A percentile compares a stretch with the other conserved stretches of the same genome.
Conservation (phyloP, 2,113 vertebrate species). For the Astatoreochromis straeleni region DNA sequence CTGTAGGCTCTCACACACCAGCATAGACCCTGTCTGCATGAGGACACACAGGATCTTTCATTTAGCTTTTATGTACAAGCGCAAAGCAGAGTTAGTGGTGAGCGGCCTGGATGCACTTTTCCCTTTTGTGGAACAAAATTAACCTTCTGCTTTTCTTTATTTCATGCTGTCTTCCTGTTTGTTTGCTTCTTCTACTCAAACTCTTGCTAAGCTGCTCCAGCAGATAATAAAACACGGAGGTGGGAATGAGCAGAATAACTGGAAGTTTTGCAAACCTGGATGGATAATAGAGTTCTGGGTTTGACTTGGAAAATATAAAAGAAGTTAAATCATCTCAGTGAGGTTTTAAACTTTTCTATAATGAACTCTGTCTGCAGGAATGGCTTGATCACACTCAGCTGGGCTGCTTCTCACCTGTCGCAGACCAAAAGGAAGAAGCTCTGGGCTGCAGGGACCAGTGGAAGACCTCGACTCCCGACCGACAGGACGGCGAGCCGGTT, state of each 20-base stretch:
- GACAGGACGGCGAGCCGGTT: not conserved
- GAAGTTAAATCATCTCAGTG: not conserved
- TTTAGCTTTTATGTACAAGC: not conserved
- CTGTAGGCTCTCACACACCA: not conserved
- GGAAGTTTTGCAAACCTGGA: not conserved
- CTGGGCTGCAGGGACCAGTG: not conserved
- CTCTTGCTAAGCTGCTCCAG: not conserved
- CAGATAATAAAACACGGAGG: rapidly evolving
- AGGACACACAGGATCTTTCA: not conserved
- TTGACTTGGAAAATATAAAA: not conserved
- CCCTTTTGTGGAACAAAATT: not conserved
- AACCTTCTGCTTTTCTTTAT: not conserved
- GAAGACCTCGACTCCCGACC: conserved; percentile 41
- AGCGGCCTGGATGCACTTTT: not conserved
- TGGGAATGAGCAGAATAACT: not conserved
- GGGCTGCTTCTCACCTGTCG: not conserved
- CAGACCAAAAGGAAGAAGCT: not conserved
- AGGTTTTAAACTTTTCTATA: not conserved
- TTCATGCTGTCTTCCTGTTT: not conserved
- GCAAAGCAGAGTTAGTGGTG: not conserved
- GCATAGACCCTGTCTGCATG: not conserved
- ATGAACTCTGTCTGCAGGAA: not conserved
- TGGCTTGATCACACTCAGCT: not conserved
- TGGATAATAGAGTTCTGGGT: not conserved
- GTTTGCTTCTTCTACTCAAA: rapidly evolving